Base-by-base conservation (phyloP, 2,888 invertebrate genomes). In the Masnerella sp. region DNA sequence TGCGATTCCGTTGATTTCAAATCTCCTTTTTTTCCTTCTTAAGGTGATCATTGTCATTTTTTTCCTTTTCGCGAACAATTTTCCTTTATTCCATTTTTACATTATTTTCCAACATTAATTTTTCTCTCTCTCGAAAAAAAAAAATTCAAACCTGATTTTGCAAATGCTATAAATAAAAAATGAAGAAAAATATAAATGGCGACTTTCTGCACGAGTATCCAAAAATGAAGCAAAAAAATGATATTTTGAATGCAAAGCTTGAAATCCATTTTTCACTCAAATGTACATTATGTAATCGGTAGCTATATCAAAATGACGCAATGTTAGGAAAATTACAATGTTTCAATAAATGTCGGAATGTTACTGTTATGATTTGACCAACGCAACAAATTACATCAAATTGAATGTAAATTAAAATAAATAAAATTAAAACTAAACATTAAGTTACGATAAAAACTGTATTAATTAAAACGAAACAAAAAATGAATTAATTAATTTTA, bases 1-100 rank as follows among this genome's bases (percentile, higher is more conserved):
- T 14, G 11, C 30, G 9, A 42, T 42, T 62, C 20, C n/a, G 17
- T 42, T 30, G 38, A 36, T 36, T 18, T 18, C n/a, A n/a, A 42
- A 5, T 18, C 25, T 30, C 15, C 15, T 30, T 30, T 42, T 56
- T 56, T 11, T 9, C 5, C 4, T 7, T 43, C 25, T 4, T 25
- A n/a, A n/a, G n/a, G n/a, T n/a, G n/a, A n/a, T n/a, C n/a, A n/a
- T n/a, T n/a, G n/a, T n/a, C n/a, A n/a, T n/a, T n/a, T n/a, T n/a
- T n/a, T n/a, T n/a, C n/a, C 25, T 25, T 25, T 25, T 7, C 5
- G 25, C 25, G 7, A 25, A 4, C 5, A 25, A 25, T 25, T 25
- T 25, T 25, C 7, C 7, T 25, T 25, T 7, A 25, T 25, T 25
- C n/a, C n/a, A n/a, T n/a, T n/a, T n/a, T n/a, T n/a, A n/a, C n/a